Evolutionary conservation across 1,140 invertebrate genomes (phyloP).

Genomic region (Drosophila fuyamai): DNA sequence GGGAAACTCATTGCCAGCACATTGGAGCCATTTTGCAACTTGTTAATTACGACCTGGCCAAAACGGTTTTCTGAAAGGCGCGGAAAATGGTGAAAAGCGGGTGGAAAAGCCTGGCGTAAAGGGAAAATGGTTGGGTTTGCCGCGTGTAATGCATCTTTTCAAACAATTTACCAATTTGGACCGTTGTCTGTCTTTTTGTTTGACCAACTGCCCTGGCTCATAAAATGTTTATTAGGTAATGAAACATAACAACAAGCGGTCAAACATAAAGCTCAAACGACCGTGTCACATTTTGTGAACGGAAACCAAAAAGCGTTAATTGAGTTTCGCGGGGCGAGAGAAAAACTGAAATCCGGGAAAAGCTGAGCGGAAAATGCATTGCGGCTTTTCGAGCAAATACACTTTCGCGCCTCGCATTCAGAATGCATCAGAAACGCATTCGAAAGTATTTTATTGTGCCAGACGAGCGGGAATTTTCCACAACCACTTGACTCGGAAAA

Average conservation of each 20-base stretch:
- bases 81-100: slow-evolving; percentile 11
- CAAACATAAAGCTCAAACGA: slow-evolving; percentile 70
- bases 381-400: slow-evolving; percentile 37
- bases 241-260: slow-evolving; percentile 73
- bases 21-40: slow-evolving; percentile 63
- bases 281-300: slow-evolving; percentile 54
- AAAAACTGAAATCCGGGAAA: slow-evolving; percentile 10
- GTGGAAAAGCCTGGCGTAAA: neutral
- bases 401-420: slow-evolving; percentile 47
- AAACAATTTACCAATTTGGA: slow-evolving; percentile 78
- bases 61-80: slow-evolving; percentile 33
- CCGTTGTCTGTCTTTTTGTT: slow-evolving; percentile 42
- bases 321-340: slow-evolving; percentile 53
- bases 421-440: slow-evolving; percentile 59
- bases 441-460: slow-evolving; percentile 60
- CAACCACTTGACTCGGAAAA: slow-evolving; percentile 72
- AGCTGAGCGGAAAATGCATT: slow-evolving; percentile 43
- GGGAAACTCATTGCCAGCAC: slow-evolving; percentile 57
- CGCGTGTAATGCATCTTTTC: slow-evolving; percentile 71
- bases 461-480: slow-evolving; percentile 37
- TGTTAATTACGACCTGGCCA: slow-evolving; percentile 61
- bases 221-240: slow-evolving; percentile 82
- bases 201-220: slow-evolving; percentile 47
- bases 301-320: slow-evolving; percentile 54
- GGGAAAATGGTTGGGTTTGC: slow-evolving; percentile 2